A percentile compares a stretch with the other conserved stretches of the same genome.
Evolutionary conservation across 2,797 vertebrate genomes (phyloP).

Genomic region (Molossus molossus): DNA sequence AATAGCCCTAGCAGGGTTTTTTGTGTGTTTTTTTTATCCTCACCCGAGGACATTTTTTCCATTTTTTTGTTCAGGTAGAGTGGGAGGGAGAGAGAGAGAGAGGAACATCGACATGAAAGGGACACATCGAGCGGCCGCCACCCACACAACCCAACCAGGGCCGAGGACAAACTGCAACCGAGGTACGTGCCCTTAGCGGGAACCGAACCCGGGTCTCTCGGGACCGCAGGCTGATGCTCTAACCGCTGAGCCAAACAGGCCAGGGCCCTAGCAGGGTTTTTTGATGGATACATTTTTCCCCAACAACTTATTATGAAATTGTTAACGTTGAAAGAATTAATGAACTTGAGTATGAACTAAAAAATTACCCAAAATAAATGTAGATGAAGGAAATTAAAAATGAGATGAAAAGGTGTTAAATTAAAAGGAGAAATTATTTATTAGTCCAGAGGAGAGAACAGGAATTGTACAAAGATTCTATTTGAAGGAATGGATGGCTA

Average conservation of each 20-base stretch:
- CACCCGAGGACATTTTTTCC: too few species aligned
- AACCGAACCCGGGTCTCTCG: too few species aligned
- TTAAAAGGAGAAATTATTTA: conserved; percentile 39
- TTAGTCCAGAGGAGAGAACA: background rate
- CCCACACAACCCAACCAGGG: too few species aligned
- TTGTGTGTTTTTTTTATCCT: background rate
- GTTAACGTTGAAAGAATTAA: conserved; percentile 37
- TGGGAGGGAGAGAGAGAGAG: too few species aligned
- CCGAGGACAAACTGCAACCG: too few species aligned
- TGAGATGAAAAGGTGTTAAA: conserved; percentile 2
- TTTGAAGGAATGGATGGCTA: conserved; percentile 9
- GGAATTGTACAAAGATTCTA: background rate
- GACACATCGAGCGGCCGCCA: too few species aligned
- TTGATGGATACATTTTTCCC: background rate
- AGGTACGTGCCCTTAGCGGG: too few species aligned
- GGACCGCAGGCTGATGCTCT: too few species aligned
- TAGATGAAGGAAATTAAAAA: background rate
- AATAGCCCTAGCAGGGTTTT: background rate
- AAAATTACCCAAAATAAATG: conserved; percentile 27
- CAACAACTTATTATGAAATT: background rate
- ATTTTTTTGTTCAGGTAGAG: too few species aligned
- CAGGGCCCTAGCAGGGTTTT: background rate
- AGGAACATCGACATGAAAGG: too few species aligned
- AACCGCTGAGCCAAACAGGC: too few species aligned
- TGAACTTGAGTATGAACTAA: conserved; percentile 10